These are phyloP conservation scores for Drosophila acutilabella DNA, from an alignment of 2,888 invertebrate species.

Conservation along the genomic window DNA sequence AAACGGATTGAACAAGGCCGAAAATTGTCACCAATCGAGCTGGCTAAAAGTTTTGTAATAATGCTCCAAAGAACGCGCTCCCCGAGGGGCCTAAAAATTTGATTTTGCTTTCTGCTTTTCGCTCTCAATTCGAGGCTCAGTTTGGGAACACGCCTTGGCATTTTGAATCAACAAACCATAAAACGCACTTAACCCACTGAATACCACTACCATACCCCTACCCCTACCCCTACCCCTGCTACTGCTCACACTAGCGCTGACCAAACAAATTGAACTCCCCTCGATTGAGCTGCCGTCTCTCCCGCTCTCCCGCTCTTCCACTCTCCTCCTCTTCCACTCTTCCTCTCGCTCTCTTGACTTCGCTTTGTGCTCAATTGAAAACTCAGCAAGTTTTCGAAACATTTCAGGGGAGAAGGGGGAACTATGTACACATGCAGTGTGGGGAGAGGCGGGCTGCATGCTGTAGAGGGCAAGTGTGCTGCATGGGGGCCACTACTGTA, in stretches of 20 bases:
- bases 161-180: constrained; percentile 65
- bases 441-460: not conserved
- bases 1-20: constrained; percentile 33
- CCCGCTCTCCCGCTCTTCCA: no score
- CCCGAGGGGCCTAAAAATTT: constrained; percentile 14
- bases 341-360: constrained; percentile 11
- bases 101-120: constrained; percentile 7
- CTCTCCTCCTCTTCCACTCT: not conserved
- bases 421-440: constrained; percentile 5
- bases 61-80: constrained; percentile 20
- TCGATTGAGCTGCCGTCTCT: constrained; percentile 4
- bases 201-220: not conserved
- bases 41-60: constrained; percentile 48
- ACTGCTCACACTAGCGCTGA: constrained; percentile 39
- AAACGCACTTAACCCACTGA: constrained; percentile 72
- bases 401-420: constrained; percentile 38
- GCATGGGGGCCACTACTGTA: constrained; percentile 4
- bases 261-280: constrained; percentile 65
- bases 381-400: constrained; percentile 74
- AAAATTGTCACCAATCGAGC: constrained; percentile 48
- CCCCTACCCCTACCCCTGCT: not conserved
- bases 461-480: not conserved
- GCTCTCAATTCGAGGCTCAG: constrained; percentile 6
- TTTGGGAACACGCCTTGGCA: constrained; percentile 26
- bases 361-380: constrained; percentile 68